Conservation (phyloP, 2,113 vertebrate genomes). For the Chaenogobius annularis region DNA sequence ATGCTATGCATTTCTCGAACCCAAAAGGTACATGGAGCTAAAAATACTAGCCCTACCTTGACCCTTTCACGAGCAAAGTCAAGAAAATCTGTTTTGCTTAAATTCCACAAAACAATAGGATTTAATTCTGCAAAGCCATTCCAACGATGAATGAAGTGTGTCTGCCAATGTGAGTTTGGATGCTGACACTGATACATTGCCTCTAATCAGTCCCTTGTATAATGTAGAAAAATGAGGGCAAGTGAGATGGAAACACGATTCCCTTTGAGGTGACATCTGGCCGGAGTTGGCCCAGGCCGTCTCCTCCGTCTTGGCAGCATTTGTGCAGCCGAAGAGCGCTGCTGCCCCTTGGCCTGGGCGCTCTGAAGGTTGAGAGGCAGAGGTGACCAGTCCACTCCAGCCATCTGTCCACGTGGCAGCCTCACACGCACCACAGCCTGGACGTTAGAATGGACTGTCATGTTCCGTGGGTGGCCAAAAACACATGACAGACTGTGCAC, state of each 20-base stretch:
- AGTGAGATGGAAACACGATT: constrained; percentile 27
- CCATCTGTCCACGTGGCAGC: constrained; percentile 63
- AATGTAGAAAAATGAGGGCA: neutral
- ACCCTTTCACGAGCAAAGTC: too few species aligned
- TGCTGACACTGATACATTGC: neutral
- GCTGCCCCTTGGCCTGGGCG: constrained; percentile 46
- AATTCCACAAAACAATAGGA: neutral
- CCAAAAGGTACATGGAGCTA: too few species aligned
- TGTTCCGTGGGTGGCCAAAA: constrained; percentile 50
- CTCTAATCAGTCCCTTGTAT: neutral
- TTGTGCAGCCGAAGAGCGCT: constrained; percentile 57
- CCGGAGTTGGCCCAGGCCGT: constrained; percentile 38
- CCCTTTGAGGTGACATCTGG: constrained; percentile 50
- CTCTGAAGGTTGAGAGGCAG: constrained; percentile 59
- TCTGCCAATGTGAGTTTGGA: neutral
- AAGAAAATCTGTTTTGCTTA: too few species aligned
- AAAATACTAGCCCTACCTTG: too few species aligned
- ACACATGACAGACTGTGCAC: constrained; percentile 34
- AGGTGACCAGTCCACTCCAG: constrained; percentile 48
- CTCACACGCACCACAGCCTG: constrained; percentile 27
- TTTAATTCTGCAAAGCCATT: neutral
- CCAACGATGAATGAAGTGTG: neutral
- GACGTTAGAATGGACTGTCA: constrained; percentile 32
- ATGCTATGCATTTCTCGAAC: too few species aligned
- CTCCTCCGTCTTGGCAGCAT: constrained; percentile 52